Conservation (phyloP, 2,113 vertebrate species). For the Danionella cerebrum region DNA sequence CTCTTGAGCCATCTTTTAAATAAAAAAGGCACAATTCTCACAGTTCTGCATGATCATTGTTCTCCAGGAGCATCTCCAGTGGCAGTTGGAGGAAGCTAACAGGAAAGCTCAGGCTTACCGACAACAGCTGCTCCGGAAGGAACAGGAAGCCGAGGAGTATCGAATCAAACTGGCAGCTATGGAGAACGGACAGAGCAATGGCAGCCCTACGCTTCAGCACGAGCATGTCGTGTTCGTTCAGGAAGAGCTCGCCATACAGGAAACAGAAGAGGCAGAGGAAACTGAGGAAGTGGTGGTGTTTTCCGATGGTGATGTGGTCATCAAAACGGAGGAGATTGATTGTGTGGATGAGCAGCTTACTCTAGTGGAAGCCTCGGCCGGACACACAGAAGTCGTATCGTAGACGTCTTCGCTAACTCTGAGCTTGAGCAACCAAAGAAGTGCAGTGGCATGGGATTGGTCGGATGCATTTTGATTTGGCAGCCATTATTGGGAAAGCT, state of each 20-base stretch:
- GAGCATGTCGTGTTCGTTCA: conserved; percentile 48
- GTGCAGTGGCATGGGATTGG: conserved; percentile 1
- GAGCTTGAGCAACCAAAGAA: conserved; percentile 1
- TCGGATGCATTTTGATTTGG: not conserved
- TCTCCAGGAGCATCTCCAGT: conserved; percentile 63
- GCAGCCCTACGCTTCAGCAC: conserved; percentile 29
- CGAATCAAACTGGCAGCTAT: conserved; percentile 76
- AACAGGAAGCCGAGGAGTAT: conserved; percentile 79
- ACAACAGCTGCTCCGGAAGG: conserved; percentile 75
- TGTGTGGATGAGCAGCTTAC: conserved; percentile 48
- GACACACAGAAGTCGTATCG: conserved; percentile 49
- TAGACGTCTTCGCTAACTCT: conserved; percentile 34
- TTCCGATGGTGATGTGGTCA: conserved; percentile 60
- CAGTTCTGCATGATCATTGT: too few species aligned
- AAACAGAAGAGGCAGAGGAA: conserved; percentile 36
- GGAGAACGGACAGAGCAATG: conserved; percentile 57
- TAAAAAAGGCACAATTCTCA: not conserved
- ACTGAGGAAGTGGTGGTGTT: conserved; percentile 64
- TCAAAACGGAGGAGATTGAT: conserved; percentile 60
- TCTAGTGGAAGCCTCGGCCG: conserved; percentile 50
- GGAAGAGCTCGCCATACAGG: conserved; percentile 50
- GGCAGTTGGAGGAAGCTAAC: conserved; percentile 76
- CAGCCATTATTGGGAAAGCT: not conserved
- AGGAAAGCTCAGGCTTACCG: conserved; percentile 75
- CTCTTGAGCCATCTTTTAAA: too few species aligned